Conservation (phyloP, 2,888 invertebrate genomes). For the Drosophila koepferae region DNA sequence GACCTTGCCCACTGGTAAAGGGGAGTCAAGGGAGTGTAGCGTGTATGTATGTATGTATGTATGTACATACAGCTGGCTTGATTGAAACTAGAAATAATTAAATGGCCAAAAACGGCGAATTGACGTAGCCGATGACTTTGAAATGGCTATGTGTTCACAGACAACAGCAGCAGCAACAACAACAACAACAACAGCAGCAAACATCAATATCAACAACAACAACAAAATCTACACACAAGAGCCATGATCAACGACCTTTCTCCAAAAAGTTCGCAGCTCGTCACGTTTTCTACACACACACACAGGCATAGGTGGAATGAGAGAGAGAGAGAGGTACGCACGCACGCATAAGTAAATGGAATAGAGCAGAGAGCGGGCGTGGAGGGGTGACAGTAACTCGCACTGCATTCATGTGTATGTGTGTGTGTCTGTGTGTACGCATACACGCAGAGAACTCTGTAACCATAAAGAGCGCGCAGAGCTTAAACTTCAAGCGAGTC, state of each 20-base stretch:
- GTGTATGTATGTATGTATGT: background rate
- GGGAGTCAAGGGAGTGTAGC: conserved; percentile 14
- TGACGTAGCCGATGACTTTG: conserved; percentile 66
- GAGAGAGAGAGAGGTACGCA: background rate
- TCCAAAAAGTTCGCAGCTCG: conserved; percentile 78
- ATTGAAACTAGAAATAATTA: conserved; percentile 74
- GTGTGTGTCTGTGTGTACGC: conserved; percentile 4
- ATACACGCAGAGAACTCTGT: conserved; percentile 38
- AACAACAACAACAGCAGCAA: conserved; percentile 22
- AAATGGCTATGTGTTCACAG: conserved; percentile 53
- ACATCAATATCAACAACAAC: conserved; percentile 14
- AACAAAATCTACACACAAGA: conserved; percentile 30
- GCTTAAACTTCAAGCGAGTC: conserved; percentile 32
- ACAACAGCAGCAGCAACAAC: conserved; percentile 14
- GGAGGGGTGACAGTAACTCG: conserved; percentile 3
- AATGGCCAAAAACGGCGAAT: conserved; percentile 70
- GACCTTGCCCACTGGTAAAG: conserved; percentile 37
- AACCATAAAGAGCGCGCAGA: conserved; percentile 51
- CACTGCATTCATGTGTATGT: background rate
- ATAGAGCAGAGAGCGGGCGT: background rate
- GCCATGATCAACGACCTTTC: conserved; percentile 81
- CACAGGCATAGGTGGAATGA: background rate
- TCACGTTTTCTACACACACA: conserved; percentile 76
- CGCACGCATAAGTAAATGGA: conserved; percentile 17
- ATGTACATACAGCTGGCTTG: conserved; percentile 46